Conservation (phyloP, 2,113 vertebrate genomes). For the Panthera uncia region DNA sequence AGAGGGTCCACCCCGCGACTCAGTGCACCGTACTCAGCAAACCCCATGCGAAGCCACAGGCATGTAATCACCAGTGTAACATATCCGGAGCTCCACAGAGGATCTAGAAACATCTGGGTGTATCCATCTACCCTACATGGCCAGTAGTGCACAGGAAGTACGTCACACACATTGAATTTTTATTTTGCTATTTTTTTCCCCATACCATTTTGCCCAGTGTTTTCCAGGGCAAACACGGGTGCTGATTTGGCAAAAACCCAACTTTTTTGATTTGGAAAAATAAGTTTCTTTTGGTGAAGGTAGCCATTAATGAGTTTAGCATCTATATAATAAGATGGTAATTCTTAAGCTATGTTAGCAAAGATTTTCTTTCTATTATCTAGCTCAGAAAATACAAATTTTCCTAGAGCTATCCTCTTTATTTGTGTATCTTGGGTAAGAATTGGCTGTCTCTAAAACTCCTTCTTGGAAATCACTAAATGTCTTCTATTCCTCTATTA, state of each 20-base stretch:
- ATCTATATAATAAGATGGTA: background rate
- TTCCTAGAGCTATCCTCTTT: background rate
- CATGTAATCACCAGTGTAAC: accelerated
- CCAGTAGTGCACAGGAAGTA: background rate
- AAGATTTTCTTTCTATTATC: background rate
- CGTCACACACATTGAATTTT: background rate
- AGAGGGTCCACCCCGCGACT: too few relatives aligned
- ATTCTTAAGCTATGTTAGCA: background rate
- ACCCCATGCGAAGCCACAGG: background rate
- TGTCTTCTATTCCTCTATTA: background rate
- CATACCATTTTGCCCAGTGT: background rate
- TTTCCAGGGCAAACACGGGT: background rate
- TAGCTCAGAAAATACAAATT: background rate
- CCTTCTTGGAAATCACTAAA: background rate
- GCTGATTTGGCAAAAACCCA: background rate
- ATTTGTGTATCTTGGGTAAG: background rate
- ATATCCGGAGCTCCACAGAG: background rate
- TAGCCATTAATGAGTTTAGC: background rate
- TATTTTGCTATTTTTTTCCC: background rate
- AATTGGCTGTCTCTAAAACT: background rate
- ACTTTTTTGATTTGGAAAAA: background rate
- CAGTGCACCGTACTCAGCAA: accelerated
- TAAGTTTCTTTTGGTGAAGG: constrained; percentile 53
- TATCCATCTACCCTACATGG: accelerated
- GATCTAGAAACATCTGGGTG: background rate